phyloP scores from a whole-genome alignment of 2,797 vertebrate genomes.

The Gallinago nigripennis region DNA sequence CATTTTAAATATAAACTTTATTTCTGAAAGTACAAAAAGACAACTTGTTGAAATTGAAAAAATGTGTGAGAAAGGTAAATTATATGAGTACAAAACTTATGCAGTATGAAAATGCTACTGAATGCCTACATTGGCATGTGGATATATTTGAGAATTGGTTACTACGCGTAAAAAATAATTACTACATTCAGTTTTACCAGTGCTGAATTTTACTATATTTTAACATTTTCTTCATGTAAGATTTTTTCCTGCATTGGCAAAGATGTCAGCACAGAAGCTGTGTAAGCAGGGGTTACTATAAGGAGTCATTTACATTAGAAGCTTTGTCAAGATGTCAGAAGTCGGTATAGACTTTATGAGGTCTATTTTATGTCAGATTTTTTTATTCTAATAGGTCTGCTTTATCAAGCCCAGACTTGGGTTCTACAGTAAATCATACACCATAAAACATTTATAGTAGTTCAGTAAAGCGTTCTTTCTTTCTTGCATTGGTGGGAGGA shows the following conservation, averaged over 20 bases:
- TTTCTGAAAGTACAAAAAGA: not conserved
- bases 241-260: not conserved
- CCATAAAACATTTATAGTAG: conserved; percentile 25
- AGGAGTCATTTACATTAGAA: conserved; percentile 28
- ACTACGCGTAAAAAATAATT: not conserved
- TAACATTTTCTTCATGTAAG: not conserved
- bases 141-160: not conserved
- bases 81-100: not conserved
- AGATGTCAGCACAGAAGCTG: not conserved
- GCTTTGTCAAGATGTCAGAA: conserved; percentile 62
- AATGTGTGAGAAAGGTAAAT: not conserved
- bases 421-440: conserved; percentile 52
- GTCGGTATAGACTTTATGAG: conserved; percentile 41
- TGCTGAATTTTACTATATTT: not conserved
- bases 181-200: not conserved
- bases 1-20: not conserved
- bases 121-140: not conserved
- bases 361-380: conserved; percentile 48
- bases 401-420: conserved; percentile 45
- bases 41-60: not conserved
- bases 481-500: not conserved
- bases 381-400: conserved; percentile 53
- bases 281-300: conserved; percentile 26
- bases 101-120: not conserved
- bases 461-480: conserved; percentile 28